A percentile compares a stretch with the other conserved stretches of the same genome.
phyloP scores from a whole-genome alignment of 2,888 invertebrate genomes.

The Chrysolina haemoptera region DNA sequence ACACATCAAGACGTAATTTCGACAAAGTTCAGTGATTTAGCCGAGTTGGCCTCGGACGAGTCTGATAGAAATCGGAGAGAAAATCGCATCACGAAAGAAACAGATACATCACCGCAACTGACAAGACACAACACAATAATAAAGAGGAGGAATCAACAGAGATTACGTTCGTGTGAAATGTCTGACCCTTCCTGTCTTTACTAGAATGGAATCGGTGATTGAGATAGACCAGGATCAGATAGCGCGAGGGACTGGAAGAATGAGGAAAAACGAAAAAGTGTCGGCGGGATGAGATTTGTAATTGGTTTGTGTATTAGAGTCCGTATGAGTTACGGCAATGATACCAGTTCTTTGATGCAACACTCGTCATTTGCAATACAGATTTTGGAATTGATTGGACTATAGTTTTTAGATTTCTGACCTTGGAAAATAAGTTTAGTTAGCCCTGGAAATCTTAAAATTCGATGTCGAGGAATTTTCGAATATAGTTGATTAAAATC shows the following conservation, averaged over 20 bases:
- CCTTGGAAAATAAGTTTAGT: too few species aligned
- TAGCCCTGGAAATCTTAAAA: too few species aligned
- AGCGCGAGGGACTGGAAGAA: not conserved
- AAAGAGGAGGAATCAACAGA: constrained; percentile 25
- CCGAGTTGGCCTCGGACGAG: not conserved
- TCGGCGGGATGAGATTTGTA: not conserved
- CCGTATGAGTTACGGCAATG: too few species aligned
- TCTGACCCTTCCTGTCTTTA: constrained; percentile 30
- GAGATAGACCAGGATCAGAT: constrained; percentile 20
- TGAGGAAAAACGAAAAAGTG: constrained; percentile 1
- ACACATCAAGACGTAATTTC: not conserved
- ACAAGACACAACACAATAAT: constrained; percentile 37
- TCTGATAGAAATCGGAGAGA: constrained; percentile 29
- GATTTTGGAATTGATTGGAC: too few species aligned
- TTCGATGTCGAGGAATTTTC: too few species aligned
- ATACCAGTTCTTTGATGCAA: not conserved
- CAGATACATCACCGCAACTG: constrained; percentile 35
- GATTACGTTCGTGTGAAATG: constrained; percentile 33
- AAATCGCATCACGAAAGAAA: constrained; percentile 39
- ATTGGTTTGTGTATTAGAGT: not conserved
- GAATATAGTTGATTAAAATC: too few species aligned
- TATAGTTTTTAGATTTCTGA: too few species aligned
- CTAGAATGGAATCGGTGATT: constrained; percentile 12
- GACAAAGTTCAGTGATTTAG: not conserved
- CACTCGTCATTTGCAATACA: not conserved